phyloP scores from a whole-genome alignment of 2,888 invertebrate genomes.

The Scaptomyza tumidula region DNA sequence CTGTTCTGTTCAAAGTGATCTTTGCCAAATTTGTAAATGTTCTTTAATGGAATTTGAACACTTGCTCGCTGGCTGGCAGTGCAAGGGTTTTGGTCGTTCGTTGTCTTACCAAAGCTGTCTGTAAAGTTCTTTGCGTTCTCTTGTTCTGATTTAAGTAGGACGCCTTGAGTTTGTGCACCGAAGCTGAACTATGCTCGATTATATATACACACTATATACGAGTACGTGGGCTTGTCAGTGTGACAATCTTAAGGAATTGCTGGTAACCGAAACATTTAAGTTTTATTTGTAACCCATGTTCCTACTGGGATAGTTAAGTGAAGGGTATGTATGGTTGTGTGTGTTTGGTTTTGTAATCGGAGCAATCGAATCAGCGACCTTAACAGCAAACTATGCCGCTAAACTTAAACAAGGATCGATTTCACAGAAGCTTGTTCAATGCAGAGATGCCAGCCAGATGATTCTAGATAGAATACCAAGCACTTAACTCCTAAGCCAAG shows the following conservation, averaged over 20 bases:
- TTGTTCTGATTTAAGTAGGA: constrained; percentile 53
- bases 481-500: constrained; percentile 21
- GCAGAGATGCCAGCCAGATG: constrained; percentile 34
- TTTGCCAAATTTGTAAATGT: constrained; percentile 80
- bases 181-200: constrained; percentile 32
- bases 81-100: constrained; percentile 32
- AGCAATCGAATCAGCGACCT: constrained; percentile 58
- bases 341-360: constrained; percentile 45
- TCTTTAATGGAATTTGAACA: constrained; percentile 78
- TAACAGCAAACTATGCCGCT: constrained; percentile 38
- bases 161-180: constrained; percentile 26
- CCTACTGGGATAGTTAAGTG: constrained; percentile 35
- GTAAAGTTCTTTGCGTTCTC: constrained; percentile 8
- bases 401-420: constrained; percentile 48
- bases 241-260: constrained; percentile 64
- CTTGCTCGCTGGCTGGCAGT: constrained; percentile 48
- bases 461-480: constrained; percentile 43
- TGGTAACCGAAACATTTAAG: constrained; percentile 46
- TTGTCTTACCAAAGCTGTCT: constrained; percentile 6
- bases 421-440: constrained; percentile 61
- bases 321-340: constrained; percentile 34
- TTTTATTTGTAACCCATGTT: constrained; percentile 47
- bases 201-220: background rate
- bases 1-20: constrained; percentile 49
- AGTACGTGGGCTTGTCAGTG: constrained; percentile 55